Conservation (phyloP, 2,888 invertebrate genomes). For the Petrophora chlorosata region DNA sequence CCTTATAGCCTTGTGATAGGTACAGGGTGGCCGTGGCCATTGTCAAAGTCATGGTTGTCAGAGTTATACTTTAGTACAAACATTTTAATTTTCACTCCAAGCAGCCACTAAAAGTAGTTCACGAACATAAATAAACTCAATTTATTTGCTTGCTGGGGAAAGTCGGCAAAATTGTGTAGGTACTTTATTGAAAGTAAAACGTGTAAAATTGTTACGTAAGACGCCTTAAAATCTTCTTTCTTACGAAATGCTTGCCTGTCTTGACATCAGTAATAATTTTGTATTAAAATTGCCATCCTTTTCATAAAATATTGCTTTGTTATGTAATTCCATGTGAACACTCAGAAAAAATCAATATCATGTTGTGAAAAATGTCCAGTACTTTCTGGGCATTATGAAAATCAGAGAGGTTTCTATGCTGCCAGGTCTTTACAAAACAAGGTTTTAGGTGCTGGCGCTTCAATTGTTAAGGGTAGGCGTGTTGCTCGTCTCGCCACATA, state of each 20-base stretch:
- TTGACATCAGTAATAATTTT: constrained; percentile 2
- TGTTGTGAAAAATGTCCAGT: no score
- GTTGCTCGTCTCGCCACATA: no score
- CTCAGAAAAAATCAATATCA: no score
- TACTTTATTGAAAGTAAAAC: constrained; percentile 1
- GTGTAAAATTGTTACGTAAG: constrained; percentile 1
- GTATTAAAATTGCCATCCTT: neutral
- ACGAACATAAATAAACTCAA: constrained; percentile 7
- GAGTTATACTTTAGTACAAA: neutral
- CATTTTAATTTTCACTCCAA: neutral
- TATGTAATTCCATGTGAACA: no score
- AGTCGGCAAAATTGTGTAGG: constrained; percentile 3
- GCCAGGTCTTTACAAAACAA: no score
- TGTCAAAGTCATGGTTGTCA: neutral
- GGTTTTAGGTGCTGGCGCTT: no score
- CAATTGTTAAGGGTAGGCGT: no score
- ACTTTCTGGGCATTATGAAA: no score
- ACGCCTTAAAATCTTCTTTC: neutral
- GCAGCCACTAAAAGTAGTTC: neutral
- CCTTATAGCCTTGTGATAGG: constrained; percentile 10
- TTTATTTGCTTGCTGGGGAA: constrained; percentile 17
- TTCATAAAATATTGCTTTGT: no score
- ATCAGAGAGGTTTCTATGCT: no score
- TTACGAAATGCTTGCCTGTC: neutral
- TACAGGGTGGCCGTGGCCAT: constrained; percentile 18